phyloP scores from a whole-genome alignment of 2,113 vertebrate species.

The Nanger granti region DNA sequence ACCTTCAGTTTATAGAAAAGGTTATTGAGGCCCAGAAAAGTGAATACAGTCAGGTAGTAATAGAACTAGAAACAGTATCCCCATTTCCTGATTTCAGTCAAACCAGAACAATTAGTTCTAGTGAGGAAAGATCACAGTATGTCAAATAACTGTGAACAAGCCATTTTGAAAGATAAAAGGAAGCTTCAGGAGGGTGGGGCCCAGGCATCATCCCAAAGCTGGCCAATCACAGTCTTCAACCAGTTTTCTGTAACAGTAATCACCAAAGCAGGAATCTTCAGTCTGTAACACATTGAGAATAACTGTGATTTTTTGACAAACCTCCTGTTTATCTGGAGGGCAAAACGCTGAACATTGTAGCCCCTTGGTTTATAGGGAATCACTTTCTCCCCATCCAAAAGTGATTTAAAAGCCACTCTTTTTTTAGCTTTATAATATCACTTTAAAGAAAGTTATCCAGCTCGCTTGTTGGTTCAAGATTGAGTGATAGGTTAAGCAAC shows the following conservation, averaged over 20 bases:
- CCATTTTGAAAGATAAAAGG: background rate
- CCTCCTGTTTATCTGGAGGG: background rate
- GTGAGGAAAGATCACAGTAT: background rate
- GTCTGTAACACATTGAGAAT: background rate
- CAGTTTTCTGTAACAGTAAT: background rate
- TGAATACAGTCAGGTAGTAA: background rate
- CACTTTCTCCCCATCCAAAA: background rate
- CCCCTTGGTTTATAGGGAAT: background rate
- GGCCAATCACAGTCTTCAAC: background rate
- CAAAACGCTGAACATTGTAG: background rate
- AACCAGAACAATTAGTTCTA: background rate
- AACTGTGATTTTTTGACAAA: background rate
- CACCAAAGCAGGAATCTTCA: background rate
- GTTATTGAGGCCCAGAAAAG: background rate
- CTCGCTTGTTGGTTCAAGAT: background rate
- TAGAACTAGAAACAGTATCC: background rate
- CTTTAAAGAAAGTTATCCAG: background rate
- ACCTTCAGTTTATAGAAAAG: background rate
- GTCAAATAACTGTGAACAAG: background rate
- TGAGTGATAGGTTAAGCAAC: background rate
- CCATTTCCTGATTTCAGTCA: background rate
- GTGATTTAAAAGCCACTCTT: background rate
- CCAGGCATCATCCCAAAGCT: background rate
- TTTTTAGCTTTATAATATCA: background rate
- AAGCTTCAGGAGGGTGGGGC: background rate